Evolutionary conservation across 2,888 invertebrate species (phyloP).

Genomic region (Linnaemya tessellans): DNA sequence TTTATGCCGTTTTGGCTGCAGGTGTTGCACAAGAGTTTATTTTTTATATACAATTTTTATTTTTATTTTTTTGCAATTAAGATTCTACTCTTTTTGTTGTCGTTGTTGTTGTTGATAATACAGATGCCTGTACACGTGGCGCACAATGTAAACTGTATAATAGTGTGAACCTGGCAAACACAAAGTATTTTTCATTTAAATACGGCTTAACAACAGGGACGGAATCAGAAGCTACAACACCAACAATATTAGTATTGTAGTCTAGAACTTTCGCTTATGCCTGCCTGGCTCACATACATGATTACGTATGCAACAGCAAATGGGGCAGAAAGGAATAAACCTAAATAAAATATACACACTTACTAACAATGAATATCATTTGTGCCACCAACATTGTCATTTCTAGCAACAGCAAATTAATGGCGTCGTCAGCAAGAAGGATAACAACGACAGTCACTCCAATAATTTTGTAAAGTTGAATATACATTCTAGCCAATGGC

Average conservation of each 20-base stretch:
- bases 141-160: slow-evolving; percentile 44
- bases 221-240: not conserved
- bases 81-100: slow-evolving; percentile 14
- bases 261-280: not conserved
- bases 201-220: not conserved
- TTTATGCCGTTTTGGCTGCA: slow-evolving; percentile 61
- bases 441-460: not conserved
- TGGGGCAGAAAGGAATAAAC: slow-evolving; percentile 10
- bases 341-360: slow-evolving; percentile 14
- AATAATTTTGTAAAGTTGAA: slow-evolving; percentile 4
- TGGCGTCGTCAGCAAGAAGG: not conserved
- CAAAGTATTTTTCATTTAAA: slow-evolving; percentile 32
- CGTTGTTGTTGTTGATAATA: slow-evolving; percentile 38
- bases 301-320: slow-evolving; percentile 6
- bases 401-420: not conserved
- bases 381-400: slow-evolving; percentile 32
- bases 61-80: slow-evolving; percentile 48
- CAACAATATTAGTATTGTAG: slow-evolving; percentile 3
- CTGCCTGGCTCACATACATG: not conserved
- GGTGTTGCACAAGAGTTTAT: slow-evolving; percentile 54
- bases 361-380: slow-evolving; percentile 26
- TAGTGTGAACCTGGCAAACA: slow-evolving; percentile 33
- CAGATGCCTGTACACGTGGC: slow-evolving; percentile 42
- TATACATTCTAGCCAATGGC: slow-evolving; percentile 15
- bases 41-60: not conserved